Conservation (phyloP, 2,797 vertebrate genomes). For the Chloroceryle inda region DNA sequence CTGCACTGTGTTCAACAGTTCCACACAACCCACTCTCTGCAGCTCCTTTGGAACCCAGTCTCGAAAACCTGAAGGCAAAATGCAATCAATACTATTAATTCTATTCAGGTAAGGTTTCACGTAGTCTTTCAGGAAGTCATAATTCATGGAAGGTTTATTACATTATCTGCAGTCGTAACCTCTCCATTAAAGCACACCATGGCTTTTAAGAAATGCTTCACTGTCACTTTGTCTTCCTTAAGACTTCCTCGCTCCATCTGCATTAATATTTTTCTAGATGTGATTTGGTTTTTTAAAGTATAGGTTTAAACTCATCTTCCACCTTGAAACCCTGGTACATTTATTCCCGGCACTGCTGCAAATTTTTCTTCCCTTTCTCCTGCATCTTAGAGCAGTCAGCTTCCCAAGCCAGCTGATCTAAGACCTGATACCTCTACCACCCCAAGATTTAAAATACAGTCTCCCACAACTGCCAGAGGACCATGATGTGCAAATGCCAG, state of each 20-base stretch:
- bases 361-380: constrained; percentile 20
- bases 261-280: constrained; percentile 77
- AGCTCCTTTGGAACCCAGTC: constrained; percentile 99
- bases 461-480: not conserved
- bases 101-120: constrained; percentile 77
- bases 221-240: constrained; percentile 77
- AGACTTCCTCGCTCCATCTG: constrained; percentile 63
- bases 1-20: constrained; percentile 97
- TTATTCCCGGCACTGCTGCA: constrained; percentile 71
- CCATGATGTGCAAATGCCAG: not conserved
- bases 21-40: constrained; percentile 95
- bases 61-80: constrained; percentile 88
- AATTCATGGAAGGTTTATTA: constrained; percentile 80
- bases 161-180: constrained; percentile 79
- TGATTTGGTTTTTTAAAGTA: constrained; percentile 76
- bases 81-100: constrained; percentile 73
- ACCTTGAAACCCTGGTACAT: constrained; percentile 45
- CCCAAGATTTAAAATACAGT: not conserved
- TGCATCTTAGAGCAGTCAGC: not conserved
- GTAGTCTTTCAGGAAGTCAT: constrained; percentile 80
- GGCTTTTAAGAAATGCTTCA: constrained; percentile 82
- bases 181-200: constrained; percentile 79
- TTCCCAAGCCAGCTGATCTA: constrained; percentile 4
- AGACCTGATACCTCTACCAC: not conserved
- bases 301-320: constrained; percentile 68